A percentile compares a stretch with the other conserved stretches of the same genome.
These are phyloP conservation scores for Oncopodura yosiiana DNA, from an alignment of 1,140 invertebrate species.

Conservation along the genomic window DNA sequence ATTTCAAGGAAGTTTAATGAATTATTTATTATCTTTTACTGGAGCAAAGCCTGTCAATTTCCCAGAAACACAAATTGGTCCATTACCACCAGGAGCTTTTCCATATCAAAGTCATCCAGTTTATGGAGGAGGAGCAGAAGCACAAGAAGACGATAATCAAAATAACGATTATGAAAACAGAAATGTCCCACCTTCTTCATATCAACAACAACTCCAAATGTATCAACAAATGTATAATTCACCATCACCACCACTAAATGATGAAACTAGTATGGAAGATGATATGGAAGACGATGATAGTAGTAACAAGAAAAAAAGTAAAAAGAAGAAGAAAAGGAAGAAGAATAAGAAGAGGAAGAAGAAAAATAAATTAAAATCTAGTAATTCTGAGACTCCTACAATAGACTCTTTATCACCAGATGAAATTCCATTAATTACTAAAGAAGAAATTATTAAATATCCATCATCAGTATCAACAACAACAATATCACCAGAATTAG, in stretches of 20 bases:
- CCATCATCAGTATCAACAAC: too few relatives aligned
- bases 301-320: background rate
- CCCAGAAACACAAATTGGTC: too few relatives aligned
- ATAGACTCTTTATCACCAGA: too few relatives aligned
- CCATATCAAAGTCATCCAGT: too few relatives aligned
- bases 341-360: slow-evolving; percentile 3
- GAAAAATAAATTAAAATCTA: too few relatives aligned
- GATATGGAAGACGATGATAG: background rate
- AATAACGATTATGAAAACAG: too few relatives aligned
- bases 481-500: too few relatives aligned
- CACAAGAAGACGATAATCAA: too few relatives aligned
- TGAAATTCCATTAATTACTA: too few relatives aligned
- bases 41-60: background rate
- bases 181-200: background rate
- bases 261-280: background rate
- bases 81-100: too few relatives aligned
- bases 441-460: too few relatives aligned
- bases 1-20: background rate
- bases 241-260: background rate
- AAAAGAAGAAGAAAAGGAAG: background rate
- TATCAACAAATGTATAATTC: background rate
- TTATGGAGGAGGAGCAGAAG: background rate
- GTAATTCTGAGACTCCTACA: too few relatives aligned
- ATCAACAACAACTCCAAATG: slow-evolving; percentile 1
- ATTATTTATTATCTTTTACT: background rate